Base-by-base conservation (phyloP, 2,113 vertebrate genomes). In the Syngnathoides biaculeatus region DNA sequence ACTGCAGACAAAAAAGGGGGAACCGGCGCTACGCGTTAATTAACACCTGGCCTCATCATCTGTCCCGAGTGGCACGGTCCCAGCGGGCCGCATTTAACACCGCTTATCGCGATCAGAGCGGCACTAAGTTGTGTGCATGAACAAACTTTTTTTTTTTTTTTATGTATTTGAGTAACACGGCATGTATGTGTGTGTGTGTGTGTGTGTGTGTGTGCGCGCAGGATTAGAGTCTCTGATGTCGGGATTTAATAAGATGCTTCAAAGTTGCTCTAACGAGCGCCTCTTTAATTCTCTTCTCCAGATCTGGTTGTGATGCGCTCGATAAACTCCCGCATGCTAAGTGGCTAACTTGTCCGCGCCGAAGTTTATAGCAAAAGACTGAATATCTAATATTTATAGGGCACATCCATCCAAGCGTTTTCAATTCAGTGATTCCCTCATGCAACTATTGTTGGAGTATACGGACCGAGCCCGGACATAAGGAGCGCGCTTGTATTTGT, bases 31-130 rank as follows among this genome's bases (percentile, higher is more conserved):
- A 73, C 78, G 86, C 86, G 88, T 91, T 87, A 88, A 91, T 90
- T 90, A 91, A 89, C 89, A 91, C 87, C 89, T 89, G 87, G 79
- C 78, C 84, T 90, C 86, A 90, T 91, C 90, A 91, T 90, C 84
- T 87, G 68, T 88, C 89, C 84, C 86, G 77, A 83, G 85, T 81
- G 85, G 73, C 69, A 72, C 66, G 67, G 65, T 82, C 84, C 86
- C 74, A 83, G 82, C 71, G 78, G 84, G 83, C 78, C 77, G 82
- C 76, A 86, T 84, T 86, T 87, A 88, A 81, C 83, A 81, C 71
- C 30, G 50, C 77, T 86, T 82, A 78, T 82, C 67, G 62, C 42
- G 61, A 67, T 75, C 55, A 57, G 8, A 57, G 26, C 15, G 55
- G 15, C 13, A 3, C 55, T 30, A 57, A 57, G 6, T 57, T 57